Conservation (phyloP, 2,888 invertebrate genomes). For the Perdita meconis region DNA sequence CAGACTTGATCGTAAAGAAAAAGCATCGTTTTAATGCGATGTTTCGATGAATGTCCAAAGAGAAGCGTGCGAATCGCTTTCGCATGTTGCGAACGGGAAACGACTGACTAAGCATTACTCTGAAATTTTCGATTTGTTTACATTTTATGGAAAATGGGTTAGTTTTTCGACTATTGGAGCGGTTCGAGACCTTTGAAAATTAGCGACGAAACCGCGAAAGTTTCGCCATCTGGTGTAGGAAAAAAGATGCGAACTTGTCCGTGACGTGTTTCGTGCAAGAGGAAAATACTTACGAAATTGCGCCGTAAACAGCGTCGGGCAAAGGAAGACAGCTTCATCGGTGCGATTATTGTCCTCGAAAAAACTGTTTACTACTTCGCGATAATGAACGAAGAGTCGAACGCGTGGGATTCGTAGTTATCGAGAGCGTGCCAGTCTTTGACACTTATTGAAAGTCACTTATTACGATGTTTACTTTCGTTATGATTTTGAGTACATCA, state of each 20-base stretch:
- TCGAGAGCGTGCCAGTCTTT: not conserved
- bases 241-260: not conserved
- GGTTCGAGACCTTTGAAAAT: conserved; percentile 15
- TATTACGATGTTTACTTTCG: conserved; percentile 16
- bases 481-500: conserved; percentile 10
- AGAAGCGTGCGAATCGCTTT: conserved; percentile 1
- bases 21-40: conserved; percentile 50
- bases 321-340: conserved; percentile 45
- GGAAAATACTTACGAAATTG: conserved; percentile 50
- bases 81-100: not conserved
- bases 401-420: not conserved
- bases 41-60: not conserved
- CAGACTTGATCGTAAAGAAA: conserved; percentile 64
- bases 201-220: not conserved
- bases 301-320: conserved; percentile 48
- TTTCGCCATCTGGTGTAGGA: conserved; percentile 17
- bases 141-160: not conserved
- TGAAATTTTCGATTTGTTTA: not conserved
- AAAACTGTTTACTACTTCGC: not conserved
- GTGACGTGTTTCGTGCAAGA: not conserved
- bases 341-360: not conserved
- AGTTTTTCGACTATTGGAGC: conserved; percentile 1
- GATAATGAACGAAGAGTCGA: not conserved
- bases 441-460: conserved; percentile 14
- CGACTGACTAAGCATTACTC: conserved; percentile 8